Percentiles rank a stretch among this genome's conserved stretches.
phyloP scores from a whole-genome alignment of 2,797 vertebrate genomes.

The Hafferia zeledoni region DNA sequence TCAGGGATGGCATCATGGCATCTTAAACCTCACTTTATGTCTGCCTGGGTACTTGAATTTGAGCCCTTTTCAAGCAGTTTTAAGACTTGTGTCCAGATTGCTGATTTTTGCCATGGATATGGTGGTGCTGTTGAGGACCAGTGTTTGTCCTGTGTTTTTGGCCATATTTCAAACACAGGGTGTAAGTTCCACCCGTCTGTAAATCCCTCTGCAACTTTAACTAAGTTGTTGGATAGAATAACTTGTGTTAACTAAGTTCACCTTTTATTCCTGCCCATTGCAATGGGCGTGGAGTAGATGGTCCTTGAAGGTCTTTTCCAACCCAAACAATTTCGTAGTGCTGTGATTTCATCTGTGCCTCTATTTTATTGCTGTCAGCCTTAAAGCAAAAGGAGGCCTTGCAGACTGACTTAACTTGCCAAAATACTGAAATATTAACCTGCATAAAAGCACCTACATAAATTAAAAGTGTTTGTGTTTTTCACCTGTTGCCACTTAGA shows the following conservation, averaged over 20 bases:
- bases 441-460: not conserved
- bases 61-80: not conserved
- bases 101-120: rapidly evolving
- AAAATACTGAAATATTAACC: not conserved
- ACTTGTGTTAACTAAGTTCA: not conserved
- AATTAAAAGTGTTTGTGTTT: not conserved
- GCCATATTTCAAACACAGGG: not conserved
- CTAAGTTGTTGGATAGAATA: not conserved
- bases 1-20: not conserved
- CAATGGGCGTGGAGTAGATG: not conserved
- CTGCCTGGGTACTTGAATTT: not conserved
- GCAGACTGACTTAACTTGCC: not conserved
- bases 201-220: not conserved
- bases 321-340: not conserved
- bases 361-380: not conserved
- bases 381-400: not conserved
- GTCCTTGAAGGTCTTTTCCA: not conserved
- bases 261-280: not conserved
- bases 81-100: not conserved
- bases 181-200: not conserved
- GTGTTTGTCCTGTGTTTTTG: not conserved
- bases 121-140: not conserved
- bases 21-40: not conserved
- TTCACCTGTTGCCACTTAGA: not conserved
- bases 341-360: not conserved